Conservation (phyloP, 2,888 invertebrate genomes). For the Drosophila nr. perissopoda region DNA sequence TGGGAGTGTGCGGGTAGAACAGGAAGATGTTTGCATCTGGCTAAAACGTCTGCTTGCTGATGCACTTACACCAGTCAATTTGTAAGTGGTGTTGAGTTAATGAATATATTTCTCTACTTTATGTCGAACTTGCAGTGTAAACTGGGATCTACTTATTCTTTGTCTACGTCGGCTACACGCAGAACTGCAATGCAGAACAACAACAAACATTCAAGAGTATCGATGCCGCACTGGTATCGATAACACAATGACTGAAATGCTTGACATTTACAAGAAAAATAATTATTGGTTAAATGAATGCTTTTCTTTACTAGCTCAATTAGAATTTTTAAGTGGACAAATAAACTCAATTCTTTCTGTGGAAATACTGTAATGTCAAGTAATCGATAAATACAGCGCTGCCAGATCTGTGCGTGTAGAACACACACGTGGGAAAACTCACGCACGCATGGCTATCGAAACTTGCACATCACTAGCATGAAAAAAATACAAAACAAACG, state of each 20-base stretch:
- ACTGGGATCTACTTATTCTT: slow-evolving; percentile 7
- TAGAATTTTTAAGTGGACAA: neutral
- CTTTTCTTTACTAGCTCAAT: neutral
- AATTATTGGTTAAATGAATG: neutral
- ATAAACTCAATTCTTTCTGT: neutral
- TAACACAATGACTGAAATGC: neutral
- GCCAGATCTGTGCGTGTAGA: slow-evolving; percentile 1
- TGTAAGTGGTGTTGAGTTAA: too few species aligned
- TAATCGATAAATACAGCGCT: neutral
- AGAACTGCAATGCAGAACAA: slow-evolving; percentile 18
- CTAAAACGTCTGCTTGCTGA: neutral
- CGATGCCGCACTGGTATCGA: slow-evolving; percentile 34
- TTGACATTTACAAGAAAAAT: neutral
- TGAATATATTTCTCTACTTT: neutral
- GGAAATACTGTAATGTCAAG: neutral
- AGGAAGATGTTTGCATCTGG: slow-evolving; percentile 25
- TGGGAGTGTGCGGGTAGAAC: slow-evolving; percentile 13
- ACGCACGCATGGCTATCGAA: slow-evolving; percentile 49
- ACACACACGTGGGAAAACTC: slow-evolving; percentile 26
- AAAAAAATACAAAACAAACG: slow-evolving; percentile 64
- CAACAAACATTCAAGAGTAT: slow-evolving; percentile 27
- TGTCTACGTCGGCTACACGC: slow-evolving; percentile 42
- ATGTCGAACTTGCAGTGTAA: neutral
- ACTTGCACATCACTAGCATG: slow-evolving; percentile 37
- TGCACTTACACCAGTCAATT: neutral